Conservation (phyloP, 2,113 vertebrate species). For the Callaeas wilsoni region DNA sequence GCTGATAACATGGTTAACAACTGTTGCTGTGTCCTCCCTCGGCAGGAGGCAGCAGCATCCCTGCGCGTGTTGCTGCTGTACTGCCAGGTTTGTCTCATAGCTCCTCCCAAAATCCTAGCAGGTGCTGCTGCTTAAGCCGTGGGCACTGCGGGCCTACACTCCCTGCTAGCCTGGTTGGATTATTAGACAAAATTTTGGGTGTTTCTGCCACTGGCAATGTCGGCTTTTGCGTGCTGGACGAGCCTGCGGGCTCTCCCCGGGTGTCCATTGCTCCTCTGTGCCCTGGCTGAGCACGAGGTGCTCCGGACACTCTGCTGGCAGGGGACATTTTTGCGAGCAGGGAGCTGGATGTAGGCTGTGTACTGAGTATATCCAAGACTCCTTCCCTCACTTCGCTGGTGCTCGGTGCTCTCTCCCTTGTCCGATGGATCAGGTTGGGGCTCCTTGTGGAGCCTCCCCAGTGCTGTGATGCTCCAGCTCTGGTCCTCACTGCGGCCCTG, state of each 20-base stretch:
- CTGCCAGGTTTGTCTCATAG: neutral
- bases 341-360: accelerated
- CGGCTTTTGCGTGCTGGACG: neutral
- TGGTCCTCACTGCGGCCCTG: accelerated
- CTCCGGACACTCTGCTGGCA: neutral
- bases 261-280: neutral
- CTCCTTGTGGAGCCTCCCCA: accelerated
- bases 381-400: neutral
- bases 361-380: accelerated
- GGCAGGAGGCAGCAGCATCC: neutral
- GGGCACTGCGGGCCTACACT: neutral
- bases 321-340: accelerated
- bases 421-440: accelerated
- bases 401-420: neutral
- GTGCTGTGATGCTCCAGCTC: neutral
- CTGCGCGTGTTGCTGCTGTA: accelerated
- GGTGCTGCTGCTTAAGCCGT: neutral
- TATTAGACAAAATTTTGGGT: neutral
- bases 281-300: neutral
- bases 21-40: neutral
- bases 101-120: neutral
- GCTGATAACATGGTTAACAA: neutral
- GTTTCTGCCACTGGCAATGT: neutral
- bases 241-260: accelerated
- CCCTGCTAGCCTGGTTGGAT: neutral